Percentiles rank a stretch among this genome's conserved stretches.
Evolutionary conservation across 2,888 invertebrate genomes (phyloP).

Genomic region (Tenthredo livida): DNA sequence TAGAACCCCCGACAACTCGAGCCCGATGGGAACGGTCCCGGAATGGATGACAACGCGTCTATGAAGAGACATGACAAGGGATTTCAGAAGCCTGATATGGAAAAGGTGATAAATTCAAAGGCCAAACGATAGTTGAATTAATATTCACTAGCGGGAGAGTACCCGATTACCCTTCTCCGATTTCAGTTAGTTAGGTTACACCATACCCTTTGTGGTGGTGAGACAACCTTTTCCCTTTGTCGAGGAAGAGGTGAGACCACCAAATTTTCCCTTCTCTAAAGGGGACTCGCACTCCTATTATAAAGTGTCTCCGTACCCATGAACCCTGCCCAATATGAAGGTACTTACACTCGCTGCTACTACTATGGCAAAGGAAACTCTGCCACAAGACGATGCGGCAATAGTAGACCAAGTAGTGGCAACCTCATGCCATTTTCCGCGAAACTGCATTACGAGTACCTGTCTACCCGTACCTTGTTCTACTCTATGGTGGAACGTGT

Average conservation of each 20-base stretch:
- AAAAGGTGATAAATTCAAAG: neutral
- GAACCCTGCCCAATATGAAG: neutral
- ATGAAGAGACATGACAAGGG: neutral
- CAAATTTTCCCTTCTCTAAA: neutral
- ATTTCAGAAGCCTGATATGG: slow-evolving; percentile 9
- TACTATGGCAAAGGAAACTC: slow-evolving; percentile 18
- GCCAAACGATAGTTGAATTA: slow-evolving; percentile 7
- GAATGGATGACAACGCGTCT: slow-evolving; percentile 2
- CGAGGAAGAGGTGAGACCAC: neutral
- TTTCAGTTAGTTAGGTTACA: slow-evolving; percentile 25
- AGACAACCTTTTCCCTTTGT: slow-evolving; percentile 14
- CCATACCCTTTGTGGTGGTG: neutral
- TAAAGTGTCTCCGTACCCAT: slow-evolving; percentile 15
- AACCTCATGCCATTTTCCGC: slow-evolving; percentile 29
- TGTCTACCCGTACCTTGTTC: neutral
- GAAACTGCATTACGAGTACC: slow-evolving; percentile 39
- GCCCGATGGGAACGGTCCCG: neutral
- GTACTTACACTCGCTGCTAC: neutral
- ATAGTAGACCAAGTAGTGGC: slow-evolving; percentile 9
- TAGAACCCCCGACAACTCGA: neutral
- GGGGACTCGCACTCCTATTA: neutral
- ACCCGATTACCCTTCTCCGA: neutral
- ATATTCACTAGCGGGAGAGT: neutral
- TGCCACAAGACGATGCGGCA: neutral
- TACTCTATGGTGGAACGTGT: neutral